Evolutionary conservation across 2,888 invertebrate species (phyloP).

Genomic region (Bembecia ichneumoniformis): DNA sequence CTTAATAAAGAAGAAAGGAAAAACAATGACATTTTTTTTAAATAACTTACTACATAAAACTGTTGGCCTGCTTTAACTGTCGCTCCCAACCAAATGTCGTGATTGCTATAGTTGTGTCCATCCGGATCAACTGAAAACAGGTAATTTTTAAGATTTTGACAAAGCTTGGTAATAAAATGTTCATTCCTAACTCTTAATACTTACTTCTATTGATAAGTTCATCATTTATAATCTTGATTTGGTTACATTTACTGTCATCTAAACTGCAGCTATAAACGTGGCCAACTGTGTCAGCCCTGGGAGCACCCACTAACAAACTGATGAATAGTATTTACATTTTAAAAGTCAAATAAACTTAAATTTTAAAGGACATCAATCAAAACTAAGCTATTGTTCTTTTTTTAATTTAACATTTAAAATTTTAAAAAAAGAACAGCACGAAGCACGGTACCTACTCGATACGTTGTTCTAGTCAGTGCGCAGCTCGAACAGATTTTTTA

Average conservation of each 20-base stretch:
- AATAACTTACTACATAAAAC: conserved; percentile 27
- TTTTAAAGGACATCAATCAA: too few species aligned
- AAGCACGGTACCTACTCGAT: too few species aligned
- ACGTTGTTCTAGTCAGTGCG: too few species aligned
- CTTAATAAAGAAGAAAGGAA: too few species aligned
- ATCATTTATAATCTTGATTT: conserved; percentile 1
- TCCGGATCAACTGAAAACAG: conserved; percentile 4
- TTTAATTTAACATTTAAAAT: too few species aligned
- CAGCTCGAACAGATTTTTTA: too few species aligned
- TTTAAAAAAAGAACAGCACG: too few species aligned
- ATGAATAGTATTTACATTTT: conserved; percentile 6
- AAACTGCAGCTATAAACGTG: conserved; percentile 27
- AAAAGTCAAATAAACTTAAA: not conserved
- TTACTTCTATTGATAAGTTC: conserved; percentile 6
- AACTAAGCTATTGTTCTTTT: too few species aligned
- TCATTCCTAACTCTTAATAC: not conserved
- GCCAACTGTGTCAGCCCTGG: conserved; percentile 26
- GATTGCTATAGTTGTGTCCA: conserved; percentile 1
- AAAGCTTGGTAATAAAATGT: too few species aligned
- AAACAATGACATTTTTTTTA: not conserved
- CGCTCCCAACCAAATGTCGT: conserved; percentile 32
- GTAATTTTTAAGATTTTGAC: too few species aligned
- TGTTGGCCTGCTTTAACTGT: conserved; percentile 23
- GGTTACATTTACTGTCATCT: conserved; percentile 1
- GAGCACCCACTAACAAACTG: conserved; percentile 41